Evolutionary conservation across 2,797 vertebrate species (phyloP).

Genomic region (Loriculus beryllinus): DNA sequence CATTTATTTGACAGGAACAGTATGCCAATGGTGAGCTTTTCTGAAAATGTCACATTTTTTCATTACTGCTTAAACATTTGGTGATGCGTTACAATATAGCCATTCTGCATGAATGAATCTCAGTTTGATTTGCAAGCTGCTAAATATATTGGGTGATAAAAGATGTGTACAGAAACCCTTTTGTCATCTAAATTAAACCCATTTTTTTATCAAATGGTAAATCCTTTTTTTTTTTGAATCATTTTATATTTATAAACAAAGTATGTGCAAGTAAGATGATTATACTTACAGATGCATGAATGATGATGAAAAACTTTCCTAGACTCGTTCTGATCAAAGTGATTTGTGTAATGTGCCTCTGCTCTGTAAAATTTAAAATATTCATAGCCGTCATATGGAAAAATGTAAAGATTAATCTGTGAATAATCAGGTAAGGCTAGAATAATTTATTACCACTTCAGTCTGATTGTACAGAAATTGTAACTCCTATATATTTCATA

Average conservation of each 20-base stretch:
- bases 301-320: neutral
- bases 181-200: neutral
- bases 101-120: neutral
- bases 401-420: constrained; percentile 22
- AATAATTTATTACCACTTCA: constrained; percentile 23
- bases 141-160: neutral
- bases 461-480: constrained; percentile 27
- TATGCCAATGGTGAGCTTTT: neutral
- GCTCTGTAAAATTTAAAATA: constrained; percentile 2
- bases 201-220: neutral
- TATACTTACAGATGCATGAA: neutral
- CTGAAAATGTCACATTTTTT: neutral
- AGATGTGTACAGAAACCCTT: neutral
- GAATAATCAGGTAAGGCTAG: neutral
- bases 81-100: neutral
- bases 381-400: constrained; percentile 9
- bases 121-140: neutral
- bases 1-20: neutral
- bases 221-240: neutral
- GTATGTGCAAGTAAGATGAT: neutral
- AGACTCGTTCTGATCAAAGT: neutral
- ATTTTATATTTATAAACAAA: neutral
- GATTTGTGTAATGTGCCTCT: neutral
- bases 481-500: constrained; percentile 14
- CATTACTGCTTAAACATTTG: neutral